These are phyloP conservation scores for Hemicrepidius hirtus DNA, from an alignment of 2,888 invertebrate species.

Conservation along the genomic window DNA sequence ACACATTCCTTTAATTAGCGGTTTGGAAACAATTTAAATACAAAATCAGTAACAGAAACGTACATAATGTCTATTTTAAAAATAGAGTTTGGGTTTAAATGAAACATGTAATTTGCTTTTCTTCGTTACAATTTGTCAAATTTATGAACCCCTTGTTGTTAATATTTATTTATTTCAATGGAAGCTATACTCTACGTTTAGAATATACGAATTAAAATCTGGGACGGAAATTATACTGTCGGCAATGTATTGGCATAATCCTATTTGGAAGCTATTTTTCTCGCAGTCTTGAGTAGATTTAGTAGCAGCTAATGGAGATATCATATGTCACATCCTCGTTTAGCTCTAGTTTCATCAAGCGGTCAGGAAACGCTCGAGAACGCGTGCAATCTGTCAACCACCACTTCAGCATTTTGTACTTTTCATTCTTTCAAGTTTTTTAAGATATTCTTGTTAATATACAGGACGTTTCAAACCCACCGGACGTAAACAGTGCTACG, in stretches of 20 bases:
- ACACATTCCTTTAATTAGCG: too few relatives aligned
- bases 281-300: constrained; percentile 45
- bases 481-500: too few relatives aligned
- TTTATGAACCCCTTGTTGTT: too few relatives aligned
- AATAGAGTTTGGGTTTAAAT: too few relatives aligned
- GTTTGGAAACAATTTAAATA: too few relatives aligned
- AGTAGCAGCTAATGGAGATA: constrained; percentile 58
- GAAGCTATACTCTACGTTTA: background rate
- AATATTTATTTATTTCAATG: too few relatives aligned
- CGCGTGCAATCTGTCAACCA: constrained; percentile 63
- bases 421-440: constrained; percentile 44
- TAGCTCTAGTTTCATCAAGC: constrained; percentile 60
- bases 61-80: too few relatives aligned
- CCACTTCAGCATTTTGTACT: constrained; percentile 53
- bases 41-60: too few relatives aligned
- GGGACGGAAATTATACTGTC: constrained; percentile 33
- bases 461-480: background rate
- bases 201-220: constrained; percentile 15
- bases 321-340: constrained; percentile 60
- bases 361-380: constrained; percentile 61
- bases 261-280: constrained; percentile 43
- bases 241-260: constrained; percentile 39
- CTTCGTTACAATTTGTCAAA: too few relatives aligned
- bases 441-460: constrained; percentile 19
- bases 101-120: too few relatives aligned